phyloP scores from a whole-genome alignment of 2,888 invertebrate species.

The Drosophila nigricruria region DNA sequence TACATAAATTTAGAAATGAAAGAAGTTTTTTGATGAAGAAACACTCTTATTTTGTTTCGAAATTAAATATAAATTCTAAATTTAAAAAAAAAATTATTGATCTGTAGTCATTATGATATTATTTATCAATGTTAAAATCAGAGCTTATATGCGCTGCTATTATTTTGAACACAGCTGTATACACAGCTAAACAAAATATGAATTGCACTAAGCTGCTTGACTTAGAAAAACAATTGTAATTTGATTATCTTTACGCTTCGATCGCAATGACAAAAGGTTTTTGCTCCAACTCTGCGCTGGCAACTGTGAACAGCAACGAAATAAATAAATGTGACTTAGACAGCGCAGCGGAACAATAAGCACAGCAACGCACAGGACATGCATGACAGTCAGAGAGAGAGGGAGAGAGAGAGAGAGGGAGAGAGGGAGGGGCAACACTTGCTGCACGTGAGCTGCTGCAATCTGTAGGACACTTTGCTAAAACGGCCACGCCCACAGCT shows the following conservation, averaged over 20 bases:
- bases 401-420: neutral
- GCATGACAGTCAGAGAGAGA: neutral
- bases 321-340: slow-evolving; percentile 5
- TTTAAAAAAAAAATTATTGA: too few relatives aligned
- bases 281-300: slow-evolving; percentile 5
- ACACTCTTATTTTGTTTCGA: too few relatives aligned
- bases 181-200: too few relatives aligned
- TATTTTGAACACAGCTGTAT: too few relatives aligned
- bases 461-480: slow-evolving; percentile 56
- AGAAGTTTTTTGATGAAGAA: too few relatives aligned
- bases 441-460: slow-evolving; percentile 57
- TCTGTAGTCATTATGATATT: too few relatives aligned
- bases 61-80: too few relatives aligned
- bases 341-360: neutral
- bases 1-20: too few relatives aligned
- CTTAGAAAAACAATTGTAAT: too few relatives aligned
- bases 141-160: too few relatives aligned
- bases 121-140: too few relatives aligned
- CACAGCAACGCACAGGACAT: neutral
- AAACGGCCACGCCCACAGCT: slow-evolving; percentile 1
- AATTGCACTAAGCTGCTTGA: too few relatives aligned
- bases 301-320: slow-evolving; percentile 13
- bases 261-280: neutral
- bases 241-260: neutral
- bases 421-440: neutral